phyloP scores from a whole-genome alignment of 53 echinoderm and acorn worm species.

The Antedon mediterranea region DNA sequence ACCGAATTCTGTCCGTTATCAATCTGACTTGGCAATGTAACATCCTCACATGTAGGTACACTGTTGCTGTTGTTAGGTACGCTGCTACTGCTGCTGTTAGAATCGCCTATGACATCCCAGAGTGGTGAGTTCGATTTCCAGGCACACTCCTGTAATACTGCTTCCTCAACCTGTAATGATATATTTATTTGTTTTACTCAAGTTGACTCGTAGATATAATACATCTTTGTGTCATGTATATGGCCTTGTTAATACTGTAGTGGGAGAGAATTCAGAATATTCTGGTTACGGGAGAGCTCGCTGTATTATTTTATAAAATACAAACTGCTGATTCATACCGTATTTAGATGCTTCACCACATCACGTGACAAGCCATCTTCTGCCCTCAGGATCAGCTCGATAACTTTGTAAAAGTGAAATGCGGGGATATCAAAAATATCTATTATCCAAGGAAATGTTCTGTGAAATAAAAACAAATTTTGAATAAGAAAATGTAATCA shows the following conservation, averaged over 20 bases:
- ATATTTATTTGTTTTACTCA: too few species aligned
- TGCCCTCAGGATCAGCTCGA: slow-evolving; percentile 73
- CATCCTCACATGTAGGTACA: slow-evolving; percentile 72
- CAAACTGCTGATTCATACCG: slow-evolving; percentile 24
- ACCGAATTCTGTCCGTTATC: slow-evolving; percentile 10
- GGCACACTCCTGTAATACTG: slow-evolving; percentile 63
- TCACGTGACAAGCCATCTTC: slow-evolving; percentile 89
- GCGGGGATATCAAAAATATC: slow-evolving; percentile 68
- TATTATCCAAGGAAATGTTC: slow-evolving; percentile 90
- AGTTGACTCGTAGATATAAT: too few species aligned
- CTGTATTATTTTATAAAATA: not conserved
- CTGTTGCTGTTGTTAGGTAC: slow-evolving; percentile 15
- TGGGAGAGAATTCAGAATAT: not conserved
- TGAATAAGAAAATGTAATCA: too few species aligned
- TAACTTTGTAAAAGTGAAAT: slow-evolving; percentile 95
- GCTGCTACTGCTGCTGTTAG: too few species aligned
- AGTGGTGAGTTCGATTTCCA: slow-evolving; percentile 73
- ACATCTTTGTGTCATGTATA: too few species aligned
- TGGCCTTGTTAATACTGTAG: not conserved
- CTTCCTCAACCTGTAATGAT: slow-evolving; percentile 90
- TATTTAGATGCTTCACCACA: slow-evolving; percentile 86
- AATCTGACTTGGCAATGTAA: slow-evolving; percentile 41
- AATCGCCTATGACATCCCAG: slow-evolving; percentile 68
- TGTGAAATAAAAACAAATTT: too few species aligned
- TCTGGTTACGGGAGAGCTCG: not conserved